phyloP scores from a whole-genome alignment of 2,888 invertebrate genomes.

The Operophtera brumata region DNA sequence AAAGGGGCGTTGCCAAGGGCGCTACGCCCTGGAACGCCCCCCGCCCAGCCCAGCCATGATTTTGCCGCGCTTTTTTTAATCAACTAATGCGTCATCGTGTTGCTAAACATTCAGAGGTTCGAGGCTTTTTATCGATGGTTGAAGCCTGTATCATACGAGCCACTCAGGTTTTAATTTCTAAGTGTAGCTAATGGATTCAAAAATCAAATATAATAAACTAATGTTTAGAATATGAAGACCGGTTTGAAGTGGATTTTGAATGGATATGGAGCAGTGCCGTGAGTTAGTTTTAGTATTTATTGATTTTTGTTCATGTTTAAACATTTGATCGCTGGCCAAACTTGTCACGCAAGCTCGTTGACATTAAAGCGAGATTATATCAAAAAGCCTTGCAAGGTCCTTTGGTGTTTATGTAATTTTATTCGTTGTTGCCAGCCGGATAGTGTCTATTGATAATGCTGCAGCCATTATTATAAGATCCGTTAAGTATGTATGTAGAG shows the following conservation, averaged over 20 bases:
- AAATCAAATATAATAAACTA: background rate
- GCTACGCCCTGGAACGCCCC: constrained; percentile 70
- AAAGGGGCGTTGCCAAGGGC: constrained; percentile 75
- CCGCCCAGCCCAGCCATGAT: constrained; percentile 72
- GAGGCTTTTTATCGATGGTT: constrained; percentile 9
- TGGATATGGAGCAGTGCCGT: constrained; percentile 8
- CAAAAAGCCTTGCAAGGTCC: constrained; percentile 27
- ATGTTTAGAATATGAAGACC: background rate
- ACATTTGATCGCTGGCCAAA: constrained; percentile 11
- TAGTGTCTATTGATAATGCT: background rate
- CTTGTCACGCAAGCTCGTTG: constrained; percentile 19
- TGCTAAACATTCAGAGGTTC: constrained; percentile 66
- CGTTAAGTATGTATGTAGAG: too few species aligned
- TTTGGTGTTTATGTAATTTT: constrained; percentile 17
- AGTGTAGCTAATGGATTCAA: background rate
- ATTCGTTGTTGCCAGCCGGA: constrained; percentile 9
- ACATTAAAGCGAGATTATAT: constrained; percentile 22
- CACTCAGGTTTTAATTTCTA: background rate
- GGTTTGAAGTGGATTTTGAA: constrained; percentile 10
- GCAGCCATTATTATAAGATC: background rate
- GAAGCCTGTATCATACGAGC: background rate
- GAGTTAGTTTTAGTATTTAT: constrained; percentile 3
- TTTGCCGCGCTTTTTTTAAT: constrained; percentile 74
- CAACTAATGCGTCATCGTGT: constrained; percentile 68
- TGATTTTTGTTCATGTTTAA: background rate